Evolutionary conservation across 2,797 vertebrate genomes (phyloP), one percentile per base, ranked within the genome.

Genomic region (Nothura maculosa): DNA sequence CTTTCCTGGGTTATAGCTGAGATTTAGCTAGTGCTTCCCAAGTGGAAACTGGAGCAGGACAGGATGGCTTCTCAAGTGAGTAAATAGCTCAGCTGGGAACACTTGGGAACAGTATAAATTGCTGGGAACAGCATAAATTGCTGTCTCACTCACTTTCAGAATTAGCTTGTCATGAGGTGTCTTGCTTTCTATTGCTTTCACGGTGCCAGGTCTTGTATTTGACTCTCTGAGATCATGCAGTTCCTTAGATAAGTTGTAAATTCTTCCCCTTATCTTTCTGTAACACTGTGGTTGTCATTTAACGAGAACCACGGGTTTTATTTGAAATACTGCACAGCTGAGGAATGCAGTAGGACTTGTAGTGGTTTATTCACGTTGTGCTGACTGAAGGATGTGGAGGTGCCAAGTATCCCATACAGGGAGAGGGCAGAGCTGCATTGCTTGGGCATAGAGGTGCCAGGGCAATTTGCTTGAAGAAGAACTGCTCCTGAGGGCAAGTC

Each of bases 301-400:
- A 83, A 81, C 55, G 10, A 79, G 84, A 57, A 42, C 42, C 2
- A 2, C 57, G 43, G 76, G 81, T 77, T 89, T 95, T 94, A 88
- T 95, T 83, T 75, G 81, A 60, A 76, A 58, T 47, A 4, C 57
- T 54, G 50, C 34, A 25, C 11, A 28, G 45, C 84, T 85, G 72
- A 90, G 89, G 95, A 97, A 97, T 96, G 96, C 76, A 62, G 96
- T 3, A 87, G 45, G 66, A 81, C 95, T 80, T 32, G 96, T 85
- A 60, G 36, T 73, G 50, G 55, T 78, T 76, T 2, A 0, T 28
- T 54, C 58, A 24, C 34, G 19, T 55, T 28, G 13, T 83, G 60
- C 17, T 30, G 73, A 83, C 6, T 3, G 61, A 88, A 81, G 77
- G 70, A 60, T 25, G 36, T 72, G 40, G 9, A n/a, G 50, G 60